Conservation (phyloP, 2,888 invertebrate genomes). For the Cryptus viduatorius region DNA sequence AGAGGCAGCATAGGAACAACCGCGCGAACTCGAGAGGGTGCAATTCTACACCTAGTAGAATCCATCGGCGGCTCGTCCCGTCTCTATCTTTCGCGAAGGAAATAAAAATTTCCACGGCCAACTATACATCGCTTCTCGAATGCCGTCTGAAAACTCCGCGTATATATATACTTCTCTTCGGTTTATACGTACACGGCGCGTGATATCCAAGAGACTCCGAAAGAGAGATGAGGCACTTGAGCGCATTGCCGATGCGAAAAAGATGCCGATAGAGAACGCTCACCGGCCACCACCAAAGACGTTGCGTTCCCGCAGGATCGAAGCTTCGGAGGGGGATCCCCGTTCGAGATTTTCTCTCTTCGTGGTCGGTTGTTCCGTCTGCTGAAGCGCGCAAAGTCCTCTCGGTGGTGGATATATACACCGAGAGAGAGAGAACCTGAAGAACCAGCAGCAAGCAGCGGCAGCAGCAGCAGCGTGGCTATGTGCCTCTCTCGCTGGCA, state of each 20-base stretch:
- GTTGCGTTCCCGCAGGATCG: constrained; percentile 34
- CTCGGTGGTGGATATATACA: constrained; percentile 62
- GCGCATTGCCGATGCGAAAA: constrained; percentile 24
- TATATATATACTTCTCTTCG: neutral
- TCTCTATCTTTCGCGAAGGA: neutral
- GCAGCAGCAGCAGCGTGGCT: constrained; percentile 60
- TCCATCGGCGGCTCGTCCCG: constrained; percentile 27
- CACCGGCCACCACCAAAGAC: constrained; percentile 25
- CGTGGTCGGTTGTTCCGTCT: constrained; percentile 47
- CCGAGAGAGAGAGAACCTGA: constrained; percentile 36
- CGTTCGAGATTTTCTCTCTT: constrained; percentile 48
- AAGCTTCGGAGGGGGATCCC: constrained; percentile 14
- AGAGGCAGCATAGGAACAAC: neutral
- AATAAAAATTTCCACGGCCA: constrained; percentile 19
- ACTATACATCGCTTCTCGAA: neutral
- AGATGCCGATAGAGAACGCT: constrained; percentile 6
- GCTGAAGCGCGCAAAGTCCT: constrained; percentile 56
- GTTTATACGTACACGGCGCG: neutral
- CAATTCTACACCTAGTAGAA: constrained; percentile 55
- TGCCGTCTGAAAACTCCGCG: neutral
- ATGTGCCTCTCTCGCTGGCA: constrained; percentile 60
- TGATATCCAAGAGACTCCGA: neutral
- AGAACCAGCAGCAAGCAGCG: constrained; percentile 50
- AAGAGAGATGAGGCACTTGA: neutral
- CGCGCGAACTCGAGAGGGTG: neutral